Base-by-base conservation (phyloP, 2,888 invertebrate genomes). In the Conistra vaccinii region DNA sequence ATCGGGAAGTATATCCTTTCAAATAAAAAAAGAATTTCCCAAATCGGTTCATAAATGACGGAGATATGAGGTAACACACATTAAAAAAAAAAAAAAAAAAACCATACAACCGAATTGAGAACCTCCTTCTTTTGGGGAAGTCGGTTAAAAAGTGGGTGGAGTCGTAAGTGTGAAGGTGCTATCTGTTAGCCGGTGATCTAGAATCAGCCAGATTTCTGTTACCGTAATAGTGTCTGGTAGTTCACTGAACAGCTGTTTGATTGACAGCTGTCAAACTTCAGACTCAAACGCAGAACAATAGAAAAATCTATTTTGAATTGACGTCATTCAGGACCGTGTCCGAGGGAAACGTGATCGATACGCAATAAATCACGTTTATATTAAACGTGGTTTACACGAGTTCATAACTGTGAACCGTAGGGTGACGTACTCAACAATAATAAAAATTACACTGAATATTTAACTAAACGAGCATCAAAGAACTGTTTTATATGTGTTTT, bases 271-370 rank as follows among this genome's bases (percentile, higher is more conserved):
- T 20, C 45, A 53, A 29, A 63, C 45, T n/a, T n/a, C n/a, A n/a
- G n/a, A n/a, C n/a, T n/a, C n/a, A n/a, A n/a, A n/a, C n/a, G n/a
- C n/a, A 67, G 26, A 48, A 62, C 29, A 53, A 63, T n/a, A 60
- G 35, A 78, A 63, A 58, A 45, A 65, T 35, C 7, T 60, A 45
- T 63, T 71, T 78, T 42, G 29, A 70, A 71, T 68, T 68, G 63
- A 72, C 72, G 67, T 68, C 63, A 72, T 29, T 51, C 39, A 48
- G 77, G 55, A 32, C 29, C 12, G 23, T 39, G 66, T 42, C 57
- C 17, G 23, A 42, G 17, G 23, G 29, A 68, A 68, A 80, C 80
- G 80, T 82, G 82, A 65, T 60, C n/a, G 65, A 61, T 68, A 32
- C 32, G 35, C 4, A 42, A 17, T 53, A 61, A 62, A 68, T 55